A percentile compares a stretch with the other conserved stretches of the same genome.
Evolutionary conservation across 2,113 vertebrate species (phyloP).

Genomic region (Ictidomys tridecemlineatus): DNA sequence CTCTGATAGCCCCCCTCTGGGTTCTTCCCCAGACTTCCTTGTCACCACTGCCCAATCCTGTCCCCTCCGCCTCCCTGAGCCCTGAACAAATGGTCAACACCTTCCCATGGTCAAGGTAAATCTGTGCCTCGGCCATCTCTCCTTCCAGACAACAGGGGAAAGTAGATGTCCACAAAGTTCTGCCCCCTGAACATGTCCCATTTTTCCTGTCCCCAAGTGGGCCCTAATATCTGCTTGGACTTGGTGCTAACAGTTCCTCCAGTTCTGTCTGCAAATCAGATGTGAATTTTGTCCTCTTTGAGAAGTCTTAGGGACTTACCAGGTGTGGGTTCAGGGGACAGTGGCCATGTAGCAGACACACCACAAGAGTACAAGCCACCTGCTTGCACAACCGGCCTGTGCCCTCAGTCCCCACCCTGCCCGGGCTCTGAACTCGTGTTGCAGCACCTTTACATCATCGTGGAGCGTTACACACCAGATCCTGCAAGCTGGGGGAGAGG

Average conservation of each 20-base stretch:
- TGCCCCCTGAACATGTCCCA: neutral
- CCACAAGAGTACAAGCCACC: neutral
- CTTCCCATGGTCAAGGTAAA: neutral
- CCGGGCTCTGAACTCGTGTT: accelerated
- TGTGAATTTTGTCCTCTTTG: neutral
- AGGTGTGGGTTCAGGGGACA: neutral
- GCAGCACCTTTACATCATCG: accelerated
- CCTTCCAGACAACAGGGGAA: neutral
- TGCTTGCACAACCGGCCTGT: neutral
- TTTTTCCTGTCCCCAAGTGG: neutral
- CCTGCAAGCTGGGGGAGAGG: neutral
- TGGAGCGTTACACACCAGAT: accelerated
- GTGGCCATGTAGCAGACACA: too few relatives aligned
- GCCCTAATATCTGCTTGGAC: too few relatives aligned
- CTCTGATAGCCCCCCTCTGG: neutral
- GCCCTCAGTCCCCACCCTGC: too few relatives aligned
- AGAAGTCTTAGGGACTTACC: neutral
- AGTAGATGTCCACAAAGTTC: accelerated
- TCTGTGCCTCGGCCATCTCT: neutral
- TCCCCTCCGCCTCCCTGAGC: neutral
- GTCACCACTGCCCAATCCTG: too few relatives aligned
- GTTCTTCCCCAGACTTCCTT: neutral
- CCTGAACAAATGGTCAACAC: neutral
- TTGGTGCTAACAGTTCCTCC: neutral
- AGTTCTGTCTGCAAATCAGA: neutral